Percentiles rank a stretch among this genome's conserved stretches.
Evolutionary conservation across 2,888 invertebrate genomes (phyloP).

Genomic region (Corbicula japonica): DNA sequence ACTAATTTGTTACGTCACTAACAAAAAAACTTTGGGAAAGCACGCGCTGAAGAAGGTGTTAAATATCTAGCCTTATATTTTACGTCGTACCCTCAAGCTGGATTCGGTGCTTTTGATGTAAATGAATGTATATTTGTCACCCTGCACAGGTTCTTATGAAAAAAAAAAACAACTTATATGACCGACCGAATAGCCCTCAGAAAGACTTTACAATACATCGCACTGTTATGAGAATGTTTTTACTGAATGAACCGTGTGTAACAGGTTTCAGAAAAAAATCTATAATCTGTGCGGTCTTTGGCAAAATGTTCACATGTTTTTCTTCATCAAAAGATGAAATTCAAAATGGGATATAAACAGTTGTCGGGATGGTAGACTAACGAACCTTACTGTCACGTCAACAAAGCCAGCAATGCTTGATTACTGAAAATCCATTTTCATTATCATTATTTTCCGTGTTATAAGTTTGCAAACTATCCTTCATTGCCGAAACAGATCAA

Average conservation of each 20-base stretch:
- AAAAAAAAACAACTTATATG: constrained; percentile 18
- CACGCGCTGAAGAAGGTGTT: constrained; percentile 23
- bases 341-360: no score
- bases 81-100: constrained; percentile 17
- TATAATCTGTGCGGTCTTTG: no score
- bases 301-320: no score
- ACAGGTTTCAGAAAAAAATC: no score
- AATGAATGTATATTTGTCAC: constrained; percentile 33
- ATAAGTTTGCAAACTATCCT: not conserved
- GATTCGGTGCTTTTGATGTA: constrained; percentile 41
- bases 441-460: constrained; percentile 6
- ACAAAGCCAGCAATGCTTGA: not conserved
- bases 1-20: constrained; percentile 10
- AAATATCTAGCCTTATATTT: constrained; percentile 29
- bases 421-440: constrained; percentile 11
- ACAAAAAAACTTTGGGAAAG: constrained; percentile 10
- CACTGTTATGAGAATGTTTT: no score
- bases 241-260: no score
- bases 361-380: no score
- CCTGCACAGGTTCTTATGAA: constrained; percentile 1
- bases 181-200: no score
- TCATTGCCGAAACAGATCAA: not conserved
- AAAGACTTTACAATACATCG: no score
- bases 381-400: not conserved
- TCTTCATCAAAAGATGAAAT: no score